A percentile compares a stretch with the other conserved stretches of the same genome.
Conservation (phyloP, 30 jellyfish, hydroid and myxozoan species). For the Aurelia sp. region DNA sequence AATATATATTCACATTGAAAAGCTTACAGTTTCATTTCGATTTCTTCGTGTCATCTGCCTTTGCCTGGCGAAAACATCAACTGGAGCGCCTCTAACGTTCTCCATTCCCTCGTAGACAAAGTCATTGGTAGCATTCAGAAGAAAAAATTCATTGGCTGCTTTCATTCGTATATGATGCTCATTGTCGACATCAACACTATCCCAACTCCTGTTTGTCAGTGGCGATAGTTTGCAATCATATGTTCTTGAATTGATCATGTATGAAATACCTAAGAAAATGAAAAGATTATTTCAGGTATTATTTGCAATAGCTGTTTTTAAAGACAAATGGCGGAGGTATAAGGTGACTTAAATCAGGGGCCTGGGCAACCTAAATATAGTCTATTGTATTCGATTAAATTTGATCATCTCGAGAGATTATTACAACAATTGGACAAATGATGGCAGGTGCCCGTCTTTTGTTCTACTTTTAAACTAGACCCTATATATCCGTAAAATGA, state of each 20-base stretch:
- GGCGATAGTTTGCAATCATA: conserved; percentile 7
- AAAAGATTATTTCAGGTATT: neutral
- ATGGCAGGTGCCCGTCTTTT: too few species aligned
- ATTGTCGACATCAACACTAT: neutral
- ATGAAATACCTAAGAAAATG: conserved; percentile 1
- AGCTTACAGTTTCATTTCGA: conserved; percentile 5
- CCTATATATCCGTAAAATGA: too few species aligned
- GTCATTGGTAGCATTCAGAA: neutral
- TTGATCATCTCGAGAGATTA: too few species aligned
- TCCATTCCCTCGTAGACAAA: conserved; percentile 6
- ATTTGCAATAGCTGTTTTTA: too few species aligned
- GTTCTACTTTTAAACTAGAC: too few species aligned
- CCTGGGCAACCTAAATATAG: too few species aligned
- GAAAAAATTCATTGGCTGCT: conserved; percentile 8
- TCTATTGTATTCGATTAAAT: too few species aligned
- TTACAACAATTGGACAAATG: too few species aligned
- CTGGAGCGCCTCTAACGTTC: conserved; percentile 24
- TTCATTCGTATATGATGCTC: conserved; percentile 26
- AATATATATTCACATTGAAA: too few species aligned
- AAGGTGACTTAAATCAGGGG: too few species aligned
- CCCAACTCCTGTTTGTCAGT: conserved; percentile 19
- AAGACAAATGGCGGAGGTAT: too few species aligned
- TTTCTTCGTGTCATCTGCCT: neutral
- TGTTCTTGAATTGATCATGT: conserved; percentile 1
- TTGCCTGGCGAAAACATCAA: neutral